These are phyloP conservation scores for Campylomormyrus numenius DNA, from an alignment of 2,113 vertebrate species.

Conservation along the genomic window DNA sequence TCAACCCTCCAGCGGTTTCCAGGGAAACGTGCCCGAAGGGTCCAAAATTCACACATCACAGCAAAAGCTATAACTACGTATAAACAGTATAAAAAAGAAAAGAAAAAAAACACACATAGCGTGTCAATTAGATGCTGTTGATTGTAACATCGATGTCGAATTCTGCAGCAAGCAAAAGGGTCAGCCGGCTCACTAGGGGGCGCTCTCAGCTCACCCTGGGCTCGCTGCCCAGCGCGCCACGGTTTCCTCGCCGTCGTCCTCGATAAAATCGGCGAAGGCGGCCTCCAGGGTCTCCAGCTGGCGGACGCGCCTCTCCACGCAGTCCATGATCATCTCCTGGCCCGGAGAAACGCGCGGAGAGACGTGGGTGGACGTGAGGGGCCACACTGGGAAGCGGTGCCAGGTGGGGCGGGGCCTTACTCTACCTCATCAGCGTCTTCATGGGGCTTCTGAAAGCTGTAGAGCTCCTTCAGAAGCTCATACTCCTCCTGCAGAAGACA, in stretches of 20 bases:
- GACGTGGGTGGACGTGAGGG: background rate
- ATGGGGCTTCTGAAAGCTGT: slow-evolving; percentile 75
- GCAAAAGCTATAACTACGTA: background rate
- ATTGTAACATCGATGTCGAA: no score
- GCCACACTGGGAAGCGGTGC: no score
- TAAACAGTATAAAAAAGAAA: background rate
- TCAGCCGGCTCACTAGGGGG: background rate
- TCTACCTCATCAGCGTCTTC: slow-evolving; percentile 66
- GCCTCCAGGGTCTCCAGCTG: slow-evolving; percentile 92
- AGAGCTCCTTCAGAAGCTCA: slow-evolving; percentile 76
- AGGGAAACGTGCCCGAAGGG: background rate
- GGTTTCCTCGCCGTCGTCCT: slow-evolving; percentile 74
- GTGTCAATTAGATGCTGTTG: background rate
- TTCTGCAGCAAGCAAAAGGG: background rate
- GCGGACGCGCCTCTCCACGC: slow-evolving; percentile 73
- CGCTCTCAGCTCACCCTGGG: slow-evolving; percentile 56
- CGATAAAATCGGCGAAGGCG: slow-evolving; percentile 82
- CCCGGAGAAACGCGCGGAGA: background rate
- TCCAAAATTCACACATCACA: background rate
- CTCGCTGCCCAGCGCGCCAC: slow-evolving; percentile 70
- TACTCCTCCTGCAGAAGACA: slow-evolving; percentile 74
- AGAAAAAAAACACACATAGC: background rate
- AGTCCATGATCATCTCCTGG: slow-evolving; percentile 68
- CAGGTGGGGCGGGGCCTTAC: background rate
- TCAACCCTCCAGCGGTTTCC: background rate